phyloP scores from a whole-genome alignment of 92 coral and sea anemone species.

The Porites lobata region DNA sequence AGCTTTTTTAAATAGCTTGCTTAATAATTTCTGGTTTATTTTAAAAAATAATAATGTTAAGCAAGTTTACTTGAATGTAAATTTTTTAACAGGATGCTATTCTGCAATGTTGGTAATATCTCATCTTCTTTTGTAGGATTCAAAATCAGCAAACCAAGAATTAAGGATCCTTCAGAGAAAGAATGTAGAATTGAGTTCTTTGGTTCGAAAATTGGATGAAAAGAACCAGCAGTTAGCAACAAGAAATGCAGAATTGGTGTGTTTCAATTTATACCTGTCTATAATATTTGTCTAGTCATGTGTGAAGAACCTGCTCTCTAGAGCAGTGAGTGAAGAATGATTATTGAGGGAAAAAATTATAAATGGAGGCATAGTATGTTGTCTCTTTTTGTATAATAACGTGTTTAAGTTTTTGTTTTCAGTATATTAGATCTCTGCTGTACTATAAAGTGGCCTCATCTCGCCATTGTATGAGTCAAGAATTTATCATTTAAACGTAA shows the following conservation, averaged over 20 bases:
- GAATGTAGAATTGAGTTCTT: slow-evolving; percentile 86
- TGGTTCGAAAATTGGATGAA: slow-evolving; percentile 90
- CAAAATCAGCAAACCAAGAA: slow-evolving; percentile 61
- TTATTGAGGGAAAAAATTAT: background rate
- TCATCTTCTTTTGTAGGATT: slow-evolving; percentile 35
- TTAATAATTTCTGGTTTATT: background rate
- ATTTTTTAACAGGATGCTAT: background rate
- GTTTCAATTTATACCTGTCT: slow-evolving; percentile 20
- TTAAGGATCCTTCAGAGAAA: slow-evolving; percentile 76
- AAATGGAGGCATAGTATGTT: background rate
- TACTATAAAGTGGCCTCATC: no score
- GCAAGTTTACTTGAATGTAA: background rate
- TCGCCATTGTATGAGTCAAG: no score
- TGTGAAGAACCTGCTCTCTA: slow-evolving; percentile 39
- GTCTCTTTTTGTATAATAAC: no score
- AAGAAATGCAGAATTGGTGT: slow-evolving; percentile 89
- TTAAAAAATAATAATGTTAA: background rate
- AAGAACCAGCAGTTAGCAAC: slow-evolving; percentile 91
- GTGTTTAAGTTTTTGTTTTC: no score
- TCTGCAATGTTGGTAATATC: no score
- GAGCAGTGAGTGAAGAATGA: background rate
- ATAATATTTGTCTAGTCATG: slow-evolving; percentile 28
- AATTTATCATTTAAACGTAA: no score
- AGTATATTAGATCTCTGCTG: no score
- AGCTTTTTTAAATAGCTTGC: background rate